Base-by-base conservation (phyloP, 1,140 invertebrate genomes). In the Asobara japonica region DNA sequence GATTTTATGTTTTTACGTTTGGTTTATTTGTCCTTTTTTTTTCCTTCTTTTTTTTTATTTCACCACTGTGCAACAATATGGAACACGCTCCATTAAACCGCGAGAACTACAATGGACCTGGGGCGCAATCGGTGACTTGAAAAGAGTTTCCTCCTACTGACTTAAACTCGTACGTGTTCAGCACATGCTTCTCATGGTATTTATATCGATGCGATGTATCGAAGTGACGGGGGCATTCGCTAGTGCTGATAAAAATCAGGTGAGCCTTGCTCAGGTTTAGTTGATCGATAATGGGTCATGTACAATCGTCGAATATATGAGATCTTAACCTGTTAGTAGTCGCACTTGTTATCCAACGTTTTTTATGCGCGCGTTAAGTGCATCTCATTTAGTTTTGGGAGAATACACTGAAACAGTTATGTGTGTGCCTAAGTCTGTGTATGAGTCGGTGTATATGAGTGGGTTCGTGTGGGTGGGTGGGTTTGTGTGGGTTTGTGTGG, bases 31-130 rank as follows among this genome's bases (percentile, higher is more conserved):
- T 1, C n/a, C n/a, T 48, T 45, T 41, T 66, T 1, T 25, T 41
- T 69, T 33, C 5, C 18, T 30, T 11, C 25, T 3, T 56, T 51
- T 69, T 31, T 51, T 56, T 56, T 11, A 16, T 61, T 36, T 36
- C 27, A 22, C 13, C 36, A 20, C 18, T 71, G 60, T 41, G 45
- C 70, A 70, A 74, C 67, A 71, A 76, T 74, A 69, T 62, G n/a
- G 65, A 66, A 62, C 74, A 74, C 62, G 76, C 71, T 76, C 74
- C 68, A 74, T 81, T 78, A 79, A 78, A 69, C 70, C 18, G 18
- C 18, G 16, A 27, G 16, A 48, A 51, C 22, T 38, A 27, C 41
- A 45, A 68, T 51, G 30, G 13, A 68, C 22, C 25, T 56, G 51
- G 18, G 51, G 51, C 51, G 51, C 25, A 3, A 3, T 45, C 41